phyloP scores from a whole-genome alignment of 2,888 invertebrate genomes.

The Exephanes ischioxanthus region DNA sequence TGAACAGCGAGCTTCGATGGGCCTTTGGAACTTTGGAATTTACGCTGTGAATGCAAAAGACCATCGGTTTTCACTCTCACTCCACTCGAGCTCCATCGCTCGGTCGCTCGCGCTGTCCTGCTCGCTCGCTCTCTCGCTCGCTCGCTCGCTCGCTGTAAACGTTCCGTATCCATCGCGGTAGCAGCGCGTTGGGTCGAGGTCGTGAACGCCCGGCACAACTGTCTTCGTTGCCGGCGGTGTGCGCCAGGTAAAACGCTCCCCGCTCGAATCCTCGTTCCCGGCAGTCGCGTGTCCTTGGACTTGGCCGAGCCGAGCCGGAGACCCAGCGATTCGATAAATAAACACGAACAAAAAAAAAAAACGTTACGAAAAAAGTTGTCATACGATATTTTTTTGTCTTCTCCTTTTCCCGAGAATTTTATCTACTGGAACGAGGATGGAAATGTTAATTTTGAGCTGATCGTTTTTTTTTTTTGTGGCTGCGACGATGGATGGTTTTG shows the following conservation, averaged over 20 bases:
- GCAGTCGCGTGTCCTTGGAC: slow-evolving; percentile 58
- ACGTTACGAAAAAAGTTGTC: not conserved
- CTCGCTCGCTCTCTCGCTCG: slow-evolving; percentile 18
- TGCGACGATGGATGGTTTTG: no score
- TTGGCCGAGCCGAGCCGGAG: slow-evolving; percentile 27
- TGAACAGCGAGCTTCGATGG: slow-evolving; percentile 3
- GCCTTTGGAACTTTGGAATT: slow-evolving; percentile 53
- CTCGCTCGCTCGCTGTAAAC: not conserved
- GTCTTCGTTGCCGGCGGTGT: slow-evolving; percentile 22
- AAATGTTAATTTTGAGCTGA: not conserved
- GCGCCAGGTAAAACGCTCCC: slow-evolving; percentile 30
- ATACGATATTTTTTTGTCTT: not conserved
- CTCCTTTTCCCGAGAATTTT: not conserved
- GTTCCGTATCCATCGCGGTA: slow-evolving; percentile 9
- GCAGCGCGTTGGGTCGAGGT: slow-evolving; percentile 50
- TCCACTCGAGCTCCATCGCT: slow-evolving; percentile 14
- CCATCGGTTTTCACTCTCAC: slow-evolving; percentile 43
- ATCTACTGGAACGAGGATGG: not conserved
- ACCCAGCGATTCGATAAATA: not conserved
- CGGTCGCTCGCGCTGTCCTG: not conserved
- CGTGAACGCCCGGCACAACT: slow-evolving; percentile 27
- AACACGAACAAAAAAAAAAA: not conserved
- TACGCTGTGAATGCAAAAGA: slow-evolving; percentile 11
- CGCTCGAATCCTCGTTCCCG: slow-evolving; percentile 33
- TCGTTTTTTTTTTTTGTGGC: not conserved